These are phyloP conservation scores for Dysidea cf. avara DNA, from an alignment of 37 sponge, comb jelly and placozoan species.

Conservation along the genomic window DNA sequence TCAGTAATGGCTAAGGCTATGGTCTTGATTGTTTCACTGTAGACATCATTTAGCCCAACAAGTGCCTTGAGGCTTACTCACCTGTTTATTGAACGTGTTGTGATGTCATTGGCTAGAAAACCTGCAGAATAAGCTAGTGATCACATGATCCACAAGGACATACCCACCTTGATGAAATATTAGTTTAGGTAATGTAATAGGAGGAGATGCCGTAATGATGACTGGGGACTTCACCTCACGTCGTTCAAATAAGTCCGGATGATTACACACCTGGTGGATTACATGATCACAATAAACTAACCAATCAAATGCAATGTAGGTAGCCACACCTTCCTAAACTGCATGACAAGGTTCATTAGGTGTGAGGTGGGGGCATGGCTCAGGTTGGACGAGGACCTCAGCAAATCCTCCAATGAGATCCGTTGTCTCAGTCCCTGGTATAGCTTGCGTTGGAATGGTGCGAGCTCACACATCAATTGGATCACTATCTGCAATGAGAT, in stretches of 20 bases:
- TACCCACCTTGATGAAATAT: constrained; percentile 45
- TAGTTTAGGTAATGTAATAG: constrained; percentile 47
- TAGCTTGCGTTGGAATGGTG: constrained; percentile 65
- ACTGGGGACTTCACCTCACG: constrained; percentile 82
- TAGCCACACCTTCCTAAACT: constrained; percentile 87
- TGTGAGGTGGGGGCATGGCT: constrained; percentile 60
- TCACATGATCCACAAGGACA: neutral
- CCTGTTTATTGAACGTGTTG: too few species aligned
- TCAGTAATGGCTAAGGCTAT: too few species aligned
- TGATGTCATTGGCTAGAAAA: too few species aligned
- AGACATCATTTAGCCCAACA: too few species aligned
- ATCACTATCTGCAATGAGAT: constrained; percentile 80
- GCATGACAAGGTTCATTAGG: constrained; percentile 96
- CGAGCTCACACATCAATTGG: constrained; percentile 67
- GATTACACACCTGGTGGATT: constrained; percentile 83
- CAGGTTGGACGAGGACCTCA: constrained; percentile 55
- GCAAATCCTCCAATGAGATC: constrained; percentile 88
- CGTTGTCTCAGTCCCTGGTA: constrained; percentile 82
- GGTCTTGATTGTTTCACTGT: too few species aligned
- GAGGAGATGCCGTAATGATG: constrained; percentile 10
- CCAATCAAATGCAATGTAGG: neutral
- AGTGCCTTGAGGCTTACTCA: too few species aligned
- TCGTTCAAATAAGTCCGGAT: constrained; percentile 93
- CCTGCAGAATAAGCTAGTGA: too few species aligned
- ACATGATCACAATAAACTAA: neutral